These are phyloP conservation scores for Leptosomus discolor DNA, from an alignment of 2,113 vertebrate genomes.

Conservation along the genomic window DNA sequence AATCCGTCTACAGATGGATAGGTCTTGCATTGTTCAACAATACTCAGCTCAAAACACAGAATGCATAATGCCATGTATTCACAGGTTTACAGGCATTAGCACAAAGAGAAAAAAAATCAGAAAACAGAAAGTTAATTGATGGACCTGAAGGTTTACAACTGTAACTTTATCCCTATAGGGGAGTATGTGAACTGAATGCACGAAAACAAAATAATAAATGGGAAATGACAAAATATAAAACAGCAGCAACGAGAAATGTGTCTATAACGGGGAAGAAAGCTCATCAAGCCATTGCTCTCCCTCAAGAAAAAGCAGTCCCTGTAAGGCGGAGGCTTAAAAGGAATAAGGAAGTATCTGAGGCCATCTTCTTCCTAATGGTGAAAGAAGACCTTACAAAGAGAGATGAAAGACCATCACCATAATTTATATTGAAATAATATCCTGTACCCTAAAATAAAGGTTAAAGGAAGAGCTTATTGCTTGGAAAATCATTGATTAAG, in stretches of 20 bases:
- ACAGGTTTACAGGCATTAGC: neutral
- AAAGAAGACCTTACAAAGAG: neutral
- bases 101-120: neutral
- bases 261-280: neutral
- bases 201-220: neutral
- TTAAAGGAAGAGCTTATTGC: neutral
- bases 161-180: neutral
- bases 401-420: neutral
- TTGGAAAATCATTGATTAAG: neutral
- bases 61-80: neutral
- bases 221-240: neutral
- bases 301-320: neutral
- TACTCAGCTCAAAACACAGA: neutral
- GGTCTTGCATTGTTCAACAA: neutral
- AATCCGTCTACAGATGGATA: neutral
- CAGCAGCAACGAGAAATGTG: neutral
- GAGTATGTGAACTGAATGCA: neutral
- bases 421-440: neutral
- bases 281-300: neutral
- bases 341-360: neutral
- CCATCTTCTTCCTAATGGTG: neutral
- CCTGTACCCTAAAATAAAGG: neutral
- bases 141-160: neutral
- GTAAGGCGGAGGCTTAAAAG: neutral
- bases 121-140: neutral